Base-by-base conservation (phyloP, 1,140 invertebrate species). In the Brachionus rotundiformis region DNA sequence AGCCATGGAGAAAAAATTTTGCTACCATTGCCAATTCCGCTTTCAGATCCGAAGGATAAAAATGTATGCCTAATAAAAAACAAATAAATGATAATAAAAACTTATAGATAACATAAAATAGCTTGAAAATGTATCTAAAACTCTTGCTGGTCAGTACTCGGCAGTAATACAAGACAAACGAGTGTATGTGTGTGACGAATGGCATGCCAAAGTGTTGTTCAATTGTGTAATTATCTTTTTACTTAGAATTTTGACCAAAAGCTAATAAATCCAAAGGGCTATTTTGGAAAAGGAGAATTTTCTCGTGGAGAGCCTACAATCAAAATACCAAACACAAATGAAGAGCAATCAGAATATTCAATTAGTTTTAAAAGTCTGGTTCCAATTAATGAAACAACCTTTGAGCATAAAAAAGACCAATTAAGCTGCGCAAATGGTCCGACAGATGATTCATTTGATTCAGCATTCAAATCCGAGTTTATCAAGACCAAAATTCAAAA, bases 241-340 rank as follows among this genome's bases (percentile, higher is more conserved):
- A 13, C 11, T 39, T 54, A 36, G 0, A 63, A 39, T 23, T 23
- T 11, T 49, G n/a, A n/a, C n/a, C n/a, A n/a, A n/a, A 27, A 16
- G 27, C 7, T 54, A 16, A 11, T 41, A 10, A 39, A 36, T n/a
- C 13, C 27, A 10, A 31, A 79, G 76, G 76, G 76, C 13, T 79
- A 54, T 54, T 79, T 79, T 63, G 76, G 76, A 4, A 79, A 63
- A 54, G 76, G 76, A 79, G 76, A 79, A 63, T 63, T 59, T 54
- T 79, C 59, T 39, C 44, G 76, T 6, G 68, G 68, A 27, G 68
- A 44, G 25, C 68, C 68, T 19, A 1, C 16, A 23, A 59, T 25
- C 11, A 63, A 63, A 36, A 29, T 13, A 59, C 19, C 31, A 19
- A 8, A 33, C n/a, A 29, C 16, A 36, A 13, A 59, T 11, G n/a